These are phyloP conservation scores for Lepidocyrtoides sp. DNA, from an alignment of 2,888 invertebrate species.

Conservation along the genomic window DNA sequence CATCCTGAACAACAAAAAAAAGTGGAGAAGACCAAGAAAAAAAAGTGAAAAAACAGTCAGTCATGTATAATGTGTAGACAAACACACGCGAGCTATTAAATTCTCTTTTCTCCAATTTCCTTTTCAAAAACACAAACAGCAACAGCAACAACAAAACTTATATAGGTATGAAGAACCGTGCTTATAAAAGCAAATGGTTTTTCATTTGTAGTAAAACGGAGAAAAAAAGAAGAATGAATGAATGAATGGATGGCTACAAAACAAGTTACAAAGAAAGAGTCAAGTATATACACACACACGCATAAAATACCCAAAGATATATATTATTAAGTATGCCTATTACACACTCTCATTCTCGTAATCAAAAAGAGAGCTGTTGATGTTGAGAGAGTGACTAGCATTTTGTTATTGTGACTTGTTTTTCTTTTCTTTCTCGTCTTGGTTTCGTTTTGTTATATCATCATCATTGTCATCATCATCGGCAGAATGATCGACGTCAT, in stretches of 20 bases:
- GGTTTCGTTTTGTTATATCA: neutral
- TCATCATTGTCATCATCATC: conserved; percentile 16
- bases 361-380: neutral
- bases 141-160: neutral
- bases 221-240: conserved; percentile 3
- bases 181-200: conserved; percentile 33
- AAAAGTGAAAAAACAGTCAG: neutral
- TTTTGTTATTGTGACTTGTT: conserved; percentile 7
- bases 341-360: neutral
- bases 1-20: neutral
- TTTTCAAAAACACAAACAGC: conserved; percentile 45
- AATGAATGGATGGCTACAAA: no score
- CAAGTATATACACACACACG: neutral
- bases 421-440: no score
- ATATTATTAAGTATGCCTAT: neutral
- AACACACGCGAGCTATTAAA: conserved; percentile 53
- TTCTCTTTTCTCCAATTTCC: conserved; percentile 48
- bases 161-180: neutral
- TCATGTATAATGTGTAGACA: conserved; percentile 40
- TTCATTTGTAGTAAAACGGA: neutral
- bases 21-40: neutral
- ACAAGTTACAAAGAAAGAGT: neutral
- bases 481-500: no score
- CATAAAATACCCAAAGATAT: no score
- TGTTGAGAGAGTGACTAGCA: conserved; percentile 58